These are phyloP conservation scores for Tigriopus japonicus DNA, from an alignment of 1,140 invertebrate genomes.

Conservation along the genomic window DNA sequence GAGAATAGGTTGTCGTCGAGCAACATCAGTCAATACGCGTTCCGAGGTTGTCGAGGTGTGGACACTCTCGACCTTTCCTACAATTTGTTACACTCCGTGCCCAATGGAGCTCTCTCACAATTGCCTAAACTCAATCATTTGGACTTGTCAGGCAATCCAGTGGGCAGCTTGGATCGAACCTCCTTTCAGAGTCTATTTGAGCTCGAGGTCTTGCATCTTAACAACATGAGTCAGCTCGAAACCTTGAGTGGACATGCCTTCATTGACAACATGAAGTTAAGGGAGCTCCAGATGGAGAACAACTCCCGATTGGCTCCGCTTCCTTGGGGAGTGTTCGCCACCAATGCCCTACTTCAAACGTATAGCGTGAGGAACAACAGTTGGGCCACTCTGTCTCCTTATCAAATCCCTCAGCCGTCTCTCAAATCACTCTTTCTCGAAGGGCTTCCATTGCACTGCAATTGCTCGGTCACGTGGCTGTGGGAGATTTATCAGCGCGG, in stretches of 20 bases:
- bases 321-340: neutral
- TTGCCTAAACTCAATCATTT: neutral
- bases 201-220: neutral
- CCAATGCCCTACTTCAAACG: neutral
- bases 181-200: constrained; percentile 1
- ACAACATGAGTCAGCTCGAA: neutral
- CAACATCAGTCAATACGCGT: neutral
- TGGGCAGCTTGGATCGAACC: neutral
- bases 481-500: constrained; percentile 7
- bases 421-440: neutral
- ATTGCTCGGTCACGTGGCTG: constrained; percentile 9
- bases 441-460: constrained; percentile 3
- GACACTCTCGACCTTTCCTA: constrained; percentile 2
- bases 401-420: neutral
- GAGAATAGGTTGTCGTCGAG: neutral
- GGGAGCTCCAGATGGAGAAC: neutral
- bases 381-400: constrained; percentile 4
- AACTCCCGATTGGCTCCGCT: neutral
- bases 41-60: neutral
- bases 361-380: neutral
- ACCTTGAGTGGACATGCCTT: neutral
- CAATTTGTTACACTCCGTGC: neutral
- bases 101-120: neutral
- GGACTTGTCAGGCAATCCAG: constrained; percentile 6
- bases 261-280: constrained; percentile 6